These are phyloP conservation scores for Carduelis carduelis DNA, from an alignment of 2,797 vertebrate genomes.

Conservation along the genomic window DNA sequence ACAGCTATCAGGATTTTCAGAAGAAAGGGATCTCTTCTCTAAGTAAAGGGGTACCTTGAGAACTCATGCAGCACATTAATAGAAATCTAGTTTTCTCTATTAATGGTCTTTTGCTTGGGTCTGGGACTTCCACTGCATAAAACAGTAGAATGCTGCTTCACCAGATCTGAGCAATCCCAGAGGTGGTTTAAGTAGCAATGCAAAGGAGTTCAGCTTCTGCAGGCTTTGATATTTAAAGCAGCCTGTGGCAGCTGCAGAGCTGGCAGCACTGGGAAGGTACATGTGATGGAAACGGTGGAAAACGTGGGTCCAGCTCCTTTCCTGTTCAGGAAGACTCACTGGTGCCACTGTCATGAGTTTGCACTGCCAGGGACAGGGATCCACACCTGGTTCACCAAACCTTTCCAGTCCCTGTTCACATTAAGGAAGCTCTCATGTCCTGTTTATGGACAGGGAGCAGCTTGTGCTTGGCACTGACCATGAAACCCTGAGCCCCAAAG, in stretches of 20 bases:
- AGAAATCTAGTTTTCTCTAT: not conserved
- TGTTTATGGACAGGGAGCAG: not conserved
- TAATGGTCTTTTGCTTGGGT: not conserved
- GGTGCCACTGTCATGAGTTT: not conserved
- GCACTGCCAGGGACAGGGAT: not conserved
- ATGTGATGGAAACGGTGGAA: not conserved
- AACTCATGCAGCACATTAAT: not conserved
- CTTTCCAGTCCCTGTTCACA: not conserved
- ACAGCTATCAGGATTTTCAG: not conserved
- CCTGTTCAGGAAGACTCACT: not conserved
- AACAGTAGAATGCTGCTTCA: not conserved
- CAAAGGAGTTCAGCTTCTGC: slow-evolving; percentile 24
- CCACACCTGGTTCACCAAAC: not conserved
- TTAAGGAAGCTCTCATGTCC: not conserved
- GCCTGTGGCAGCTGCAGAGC: slow-evolving; percentile 23
- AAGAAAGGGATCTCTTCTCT: not conserved
- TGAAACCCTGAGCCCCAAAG: no score
- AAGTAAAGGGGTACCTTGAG: not conserved
- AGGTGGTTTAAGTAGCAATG: not conserved
- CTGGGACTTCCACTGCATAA: not conserved
- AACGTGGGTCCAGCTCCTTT: not conserved
- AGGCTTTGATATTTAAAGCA: slow-evolving; percentile 45
- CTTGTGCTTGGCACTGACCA: not conserved
- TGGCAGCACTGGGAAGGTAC: slow-evolving; percentile 17
- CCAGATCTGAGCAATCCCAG: not conserved